Base-by-base conservation (phyloP, 2,797 vertebrate genomes). In the Peromyscus melanophrys region DNA sequence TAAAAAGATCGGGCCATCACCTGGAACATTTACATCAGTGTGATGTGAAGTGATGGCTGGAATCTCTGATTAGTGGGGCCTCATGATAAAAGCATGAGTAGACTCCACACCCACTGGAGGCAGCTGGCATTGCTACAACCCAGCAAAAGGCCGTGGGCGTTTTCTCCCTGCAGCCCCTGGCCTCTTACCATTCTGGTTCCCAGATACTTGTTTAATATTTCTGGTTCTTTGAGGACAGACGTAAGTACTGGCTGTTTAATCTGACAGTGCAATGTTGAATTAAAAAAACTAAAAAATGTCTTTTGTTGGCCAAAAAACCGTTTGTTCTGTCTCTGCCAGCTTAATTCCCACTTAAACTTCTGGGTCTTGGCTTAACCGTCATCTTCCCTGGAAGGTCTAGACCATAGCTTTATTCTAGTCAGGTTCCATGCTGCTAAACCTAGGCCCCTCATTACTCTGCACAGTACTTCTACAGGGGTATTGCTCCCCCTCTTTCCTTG, bases 1-100 rank as follows among this genome's bases (percentile, higher is more conserved):
- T 90, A 80, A 95, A 90, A 34, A 55, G 37, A 57, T 90, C 96
- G n/a, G 23, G 81, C 92, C 80, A 78, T 21, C 87, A 80, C 90
- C 61, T 85, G 92, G 90, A 61, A 92, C 86, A 89, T 93, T 98
- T 61, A 87, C 49, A 82, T 10, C 71, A 91, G 37, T 82, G 52
- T 86, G 78, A 96, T 97, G 90, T 82, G 73, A 98, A 98, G 97
- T 43, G 46, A 84, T 21, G 85, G 90, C n/a, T 95, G 89, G 93
- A 96, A 92, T 57, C 59, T 94, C 78, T 92, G 90, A 91, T 96
- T 80, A 94, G 94, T 43, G 49, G 52, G 29, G 52, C 25, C 96
- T 63, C 1, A 37, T 69, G 52, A 85, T n/a, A 12, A 91, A 92
- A 97, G 90, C 1, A 2, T 0, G 59, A 92, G 88, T 13, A 78